Evolutionary conservation across 2,797 vertebrate genomes (phyloP), one percentile per base, ranked within the genome.

Genomic region (Perodicticus potto): DNA sequence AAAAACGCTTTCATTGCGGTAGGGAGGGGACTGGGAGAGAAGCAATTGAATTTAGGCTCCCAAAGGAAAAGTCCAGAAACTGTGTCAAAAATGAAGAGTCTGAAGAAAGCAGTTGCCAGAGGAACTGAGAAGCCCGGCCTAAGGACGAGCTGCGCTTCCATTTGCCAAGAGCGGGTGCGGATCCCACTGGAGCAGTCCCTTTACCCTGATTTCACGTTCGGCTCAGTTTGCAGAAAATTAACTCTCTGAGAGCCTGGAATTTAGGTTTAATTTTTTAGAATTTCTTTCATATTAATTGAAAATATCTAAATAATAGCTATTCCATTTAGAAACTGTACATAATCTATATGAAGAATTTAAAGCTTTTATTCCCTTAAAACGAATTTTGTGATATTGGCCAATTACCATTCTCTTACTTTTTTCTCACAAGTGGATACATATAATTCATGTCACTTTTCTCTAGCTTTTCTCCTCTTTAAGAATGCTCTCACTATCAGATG

Each of bases 221-320:
- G 9, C 32, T 86, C 25, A 34, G 67, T 37, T 91, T 83, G 23
- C 40, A 78, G 53, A 89, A 89, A 87, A 70, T 65, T 85, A 84
- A 89, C 72, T 86, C 34, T 76, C 49, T 86, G 23, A 83, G 27
- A 45, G 45, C 40, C 34, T 90, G 82, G 89, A 74, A 77, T 80
- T 74, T 53, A 34, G 53, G 14, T 57, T 22, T 25, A 8, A 70
- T 76, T 90, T 95, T 92, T 27, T 81, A 94, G 34, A 67, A 34
- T 78, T 81, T 89, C 9, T 92, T 94, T 20, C 17, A 45, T 57
- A 86, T 37, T 85, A 55, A 49, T 91, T 96, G 72, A 91, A 85
- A 92, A 49, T 81, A 85, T 93, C 27, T 73, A 27, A 4, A 2
- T 84, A 86, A 74, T 12, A 83, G 10, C 4, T 45, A 29, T 43